phyloP scores from a whole-genome alignment of 2,797 vertebrate species.

The Peromyscus melanophrys region DNA sequence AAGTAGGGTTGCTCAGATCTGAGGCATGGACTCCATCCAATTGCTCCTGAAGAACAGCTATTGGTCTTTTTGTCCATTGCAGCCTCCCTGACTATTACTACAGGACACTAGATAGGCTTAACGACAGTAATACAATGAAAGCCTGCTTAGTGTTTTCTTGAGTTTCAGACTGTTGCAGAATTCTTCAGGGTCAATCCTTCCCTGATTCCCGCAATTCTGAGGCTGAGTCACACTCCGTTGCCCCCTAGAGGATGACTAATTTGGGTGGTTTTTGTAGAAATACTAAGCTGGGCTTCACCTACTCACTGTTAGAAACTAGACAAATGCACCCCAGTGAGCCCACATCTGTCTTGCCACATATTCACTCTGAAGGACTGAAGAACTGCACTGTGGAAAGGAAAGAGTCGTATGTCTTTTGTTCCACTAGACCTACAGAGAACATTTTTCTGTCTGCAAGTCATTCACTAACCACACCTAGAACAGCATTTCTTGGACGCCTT shows the following conservation, averaged over 20 bases:
- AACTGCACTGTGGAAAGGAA: slow-evolving; percentile 48
- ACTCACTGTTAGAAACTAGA: slow-evolving; percentile 39
- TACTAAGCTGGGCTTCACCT: background rate
- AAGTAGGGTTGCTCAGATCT: background rate
- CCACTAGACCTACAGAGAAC: slow-evolving; percentile 60
- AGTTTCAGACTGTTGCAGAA: background rate
- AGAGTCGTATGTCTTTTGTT: slow-evolving; percentile 49
- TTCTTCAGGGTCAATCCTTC: slow-evolving; percentile 41
- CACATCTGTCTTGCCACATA: background rate
- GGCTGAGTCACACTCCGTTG: slow-evolving; percentile 64
- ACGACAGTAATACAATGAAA: background rate
- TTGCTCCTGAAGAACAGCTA: background rate
- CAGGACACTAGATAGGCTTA: background rate
- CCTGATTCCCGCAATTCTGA: background rate
- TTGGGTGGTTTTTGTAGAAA: slow-evolving; percentile 50
- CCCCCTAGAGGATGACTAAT: slow-evolving; percentile 72
- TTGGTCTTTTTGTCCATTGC: background rate
- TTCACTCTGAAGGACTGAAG: slow-evolving; percentile 31
- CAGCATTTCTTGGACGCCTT: slow-evolving; percentile 68
- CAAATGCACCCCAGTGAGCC: slow-evolving; percentile 10
- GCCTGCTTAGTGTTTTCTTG: background rate
- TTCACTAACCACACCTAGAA: slow-evolving; percentile 71
- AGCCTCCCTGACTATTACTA: slow-evolving; percentile 8
- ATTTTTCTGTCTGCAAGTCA: slow-evolving; percentile 68
- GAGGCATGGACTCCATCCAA: background rate